Conservation (phyloP, 1,140 invertebrate species). For the Lethrus apterus region DNA sequence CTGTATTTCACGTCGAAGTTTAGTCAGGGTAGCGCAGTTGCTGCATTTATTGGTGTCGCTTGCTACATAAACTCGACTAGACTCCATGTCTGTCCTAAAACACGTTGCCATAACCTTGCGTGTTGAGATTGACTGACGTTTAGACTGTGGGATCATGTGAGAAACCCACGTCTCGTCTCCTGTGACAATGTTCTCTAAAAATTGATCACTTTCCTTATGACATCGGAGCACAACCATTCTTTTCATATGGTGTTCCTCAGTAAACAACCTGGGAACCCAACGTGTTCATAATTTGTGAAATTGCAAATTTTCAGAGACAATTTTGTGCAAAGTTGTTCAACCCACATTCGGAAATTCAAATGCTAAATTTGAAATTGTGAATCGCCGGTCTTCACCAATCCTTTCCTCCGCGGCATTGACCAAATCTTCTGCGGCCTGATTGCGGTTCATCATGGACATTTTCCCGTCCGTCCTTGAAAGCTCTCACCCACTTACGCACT, state of each 20-base stretch:
- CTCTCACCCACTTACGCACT: slow-evolving; percentile 4
- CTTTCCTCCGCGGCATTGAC: no score
- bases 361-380: slow-evolving; percentile 3
- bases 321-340: slow-evolving; percentile 6
- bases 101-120: slow-evolving; percentile 3
- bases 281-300: slow-evolving; percentile 3
- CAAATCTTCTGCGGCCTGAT: no score
- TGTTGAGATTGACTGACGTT: not conserved
- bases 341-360: slow-evolving; percentile 7
- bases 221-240: not conserved
- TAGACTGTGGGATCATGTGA: not conserved
- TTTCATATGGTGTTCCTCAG: not conserved
- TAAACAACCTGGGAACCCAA: not conserved
- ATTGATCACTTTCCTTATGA: slow-evolving; percentile 5
- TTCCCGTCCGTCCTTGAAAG: slow-evolving; percentile 6
- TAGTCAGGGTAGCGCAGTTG: slow-evolving; percentile 1
- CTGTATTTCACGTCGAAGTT: not conserved
- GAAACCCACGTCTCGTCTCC: slow-evolving; percentile 3
- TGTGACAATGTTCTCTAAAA: slow-evolving; percentile 9
- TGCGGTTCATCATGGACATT: no score
- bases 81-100: slow-evolving; percentile 2
- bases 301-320: not conserved
- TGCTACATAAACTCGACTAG: not conserved
- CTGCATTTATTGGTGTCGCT: slow-evolving; percentile 1
- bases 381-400: slow-evolving; percentile 6